Evolutionary conservation across 2,888 invertebrate species (phyloP).

Genomic region (Sphaeridia pumilis): DNA sequence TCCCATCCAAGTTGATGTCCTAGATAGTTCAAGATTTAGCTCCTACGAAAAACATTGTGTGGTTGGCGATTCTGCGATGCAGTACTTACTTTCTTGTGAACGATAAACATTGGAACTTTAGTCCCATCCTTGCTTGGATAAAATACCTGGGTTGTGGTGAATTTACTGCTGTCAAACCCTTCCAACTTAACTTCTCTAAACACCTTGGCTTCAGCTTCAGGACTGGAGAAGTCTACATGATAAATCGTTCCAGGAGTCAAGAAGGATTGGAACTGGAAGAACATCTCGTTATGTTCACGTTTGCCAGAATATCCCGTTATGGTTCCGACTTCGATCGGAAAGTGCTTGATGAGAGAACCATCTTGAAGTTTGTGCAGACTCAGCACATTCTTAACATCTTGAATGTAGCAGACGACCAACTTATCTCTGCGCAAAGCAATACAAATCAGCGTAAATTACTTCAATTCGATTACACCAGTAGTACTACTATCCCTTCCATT

Average conservation of each 20-base stretch:
- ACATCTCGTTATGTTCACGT: conserved; percentile 74
- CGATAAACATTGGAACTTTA: conserved; percentile 90
- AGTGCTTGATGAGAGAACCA: conserved; percentile 59
- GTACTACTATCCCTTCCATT: neutral
- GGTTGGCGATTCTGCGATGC: neutral
- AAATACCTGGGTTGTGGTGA: conserved; percentile 79
- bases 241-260: conserved; percentile 80
- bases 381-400: conserved; percentile 83
- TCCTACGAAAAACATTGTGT: neutral
- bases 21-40: conserved; percentile 5
- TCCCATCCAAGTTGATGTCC: conserved; percentile 46
- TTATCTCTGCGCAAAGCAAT: conserved; percentile 12
- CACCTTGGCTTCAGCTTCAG: conserved; percentile 51
- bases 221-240: conserved; percentile 62
- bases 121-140: conserved; percentile 87
- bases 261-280: conserved; percentile 89
- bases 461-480: too few species aligned
- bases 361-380: conserved; percentile 62
- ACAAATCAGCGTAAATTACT: neutral
- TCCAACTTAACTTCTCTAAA: conserved; percentile 75
- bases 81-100: conserved; percentile 56
- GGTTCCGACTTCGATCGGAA: conserved; percentile 76
- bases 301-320: conserved; percentile 73
- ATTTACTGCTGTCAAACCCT: conserved; percentile 64
- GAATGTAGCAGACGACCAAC: conserved; percentile 18